Evolutionary conservation across 64 coral and sea anemone genomes (phyloP), one percentile per base, ranked within the genome.

Genomic region (Pocillopora damicornis): DNA sequence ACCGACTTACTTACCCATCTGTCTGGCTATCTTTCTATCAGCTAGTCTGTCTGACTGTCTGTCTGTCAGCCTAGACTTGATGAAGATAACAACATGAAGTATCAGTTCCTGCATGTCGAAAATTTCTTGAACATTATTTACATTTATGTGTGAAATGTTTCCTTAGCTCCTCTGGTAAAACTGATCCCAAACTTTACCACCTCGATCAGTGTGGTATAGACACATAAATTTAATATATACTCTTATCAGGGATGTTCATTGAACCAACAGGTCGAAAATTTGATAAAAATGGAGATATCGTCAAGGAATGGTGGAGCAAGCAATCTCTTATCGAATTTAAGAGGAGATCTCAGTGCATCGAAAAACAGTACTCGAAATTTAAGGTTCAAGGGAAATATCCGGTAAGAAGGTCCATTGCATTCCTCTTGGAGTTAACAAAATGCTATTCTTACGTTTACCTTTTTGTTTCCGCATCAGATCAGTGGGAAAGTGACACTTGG

Each of bases 261-360:
- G 15, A 6, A 20, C 59, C 37, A 76, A 38, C 17, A 99, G 97
- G 97, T 59, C 93, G 97, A 86, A 95, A 94, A 74, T 99, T 99
- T 80, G 97, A 99, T 60, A 99, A 99, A 89, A 95, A 99, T 89
- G 97, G 97, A 6, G 91, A 99, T 42, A 99, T 99, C 51, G 93
- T 99, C 26, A 81, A 94, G 58, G 97, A 99, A 93, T 99, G 97
- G 97, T 99, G 97, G 97, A 75, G 88, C 26, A 90, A 89, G 60
- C 79, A 83, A 1, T 77, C 97, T 22, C 61, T 99, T 5, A 75
- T 76, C 37, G 77, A 95, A 79, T 99, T 99, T 45, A 87, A 86
- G 59, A 89, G 88, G 65, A 88, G 79, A 90, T 91, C 93, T n/a
- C 18, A 92, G 20, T 99, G 97, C 11, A 93, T 99, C 61, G 97